These are phyloP conservation scores for Lordiphosa mommai DNA, from an alignment of 1,140 invertebrate genomes.

Conservation along the genomic window DNA sequence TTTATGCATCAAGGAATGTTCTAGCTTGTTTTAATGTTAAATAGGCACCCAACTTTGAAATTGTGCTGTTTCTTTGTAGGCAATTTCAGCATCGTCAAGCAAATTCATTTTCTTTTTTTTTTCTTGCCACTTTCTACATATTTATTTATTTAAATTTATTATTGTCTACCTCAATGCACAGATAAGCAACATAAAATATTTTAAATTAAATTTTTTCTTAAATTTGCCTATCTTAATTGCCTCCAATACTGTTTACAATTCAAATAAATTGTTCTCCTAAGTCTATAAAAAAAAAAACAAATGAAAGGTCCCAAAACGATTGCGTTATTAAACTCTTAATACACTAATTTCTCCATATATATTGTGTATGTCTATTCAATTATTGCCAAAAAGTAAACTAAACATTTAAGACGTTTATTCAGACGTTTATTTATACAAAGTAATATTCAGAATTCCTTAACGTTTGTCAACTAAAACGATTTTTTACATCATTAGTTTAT, in stretches of 20 bases:
- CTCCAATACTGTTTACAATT: conserved; percentile 57
- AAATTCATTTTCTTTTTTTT: conserved; percentile 13
- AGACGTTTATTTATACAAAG: no score
- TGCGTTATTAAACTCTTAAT: no score
- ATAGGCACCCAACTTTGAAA: conserved; percentile 12
- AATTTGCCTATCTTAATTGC: conserved; percentile 40
- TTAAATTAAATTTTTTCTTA: conserved; percentile 15
- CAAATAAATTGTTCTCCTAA: conserved; percentile 37
- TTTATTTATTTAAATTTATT: conserved; percentile 71
- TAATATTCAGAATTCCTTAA: no score
- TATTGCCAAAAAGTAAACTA: no score
- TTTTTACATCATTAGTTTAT: no score
- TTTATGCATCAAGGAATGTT: conserved; percentile 58
- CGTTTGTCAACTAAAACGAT: no score
- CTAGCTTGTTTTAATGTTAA: conserved; percentile 69
- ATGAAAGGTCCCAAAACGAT: no score
- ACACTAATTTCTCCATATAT: no score
- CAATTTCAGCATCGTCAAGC: conserved; percentile 55
- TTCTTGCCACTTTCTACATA: not conserved
- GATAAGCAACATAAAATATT: conserved; percentile 34
- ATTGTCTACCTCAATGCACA: conserved; percentile 65
- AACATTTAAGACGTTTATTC: no score
- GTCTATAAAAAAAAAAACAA: not conserved
- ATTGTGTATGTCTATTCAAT: no score
- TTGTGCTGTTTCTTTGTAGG: conserved; percentile 42